Conservation (phyloP, 1,140 invertebrate species). For the Acromyrmex echinatior region DNA sequence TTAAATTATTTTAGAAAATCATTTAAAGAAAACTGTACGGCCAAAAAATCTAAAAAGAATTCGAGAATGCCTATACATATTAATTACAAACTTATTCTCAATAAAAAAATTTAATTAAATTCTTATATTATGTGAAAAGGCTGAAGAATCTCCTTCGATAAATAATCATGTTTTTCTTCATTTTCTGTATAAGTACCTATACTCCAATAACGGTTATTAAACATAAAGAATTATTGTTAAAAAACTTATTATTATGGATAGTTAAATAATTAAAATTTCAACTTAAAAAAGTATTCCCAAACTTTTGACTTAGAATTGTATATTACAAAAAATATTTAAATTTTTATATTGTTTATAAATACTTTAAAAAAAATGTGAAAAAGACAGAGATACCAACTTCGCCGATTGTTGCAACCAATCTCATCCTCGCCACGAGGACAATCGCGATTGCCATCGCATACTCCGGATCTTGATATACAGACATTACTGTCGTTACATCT, state of each 20-base stretch:
- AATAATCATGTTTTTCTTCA: no score
- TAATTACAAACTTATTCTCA: background rate
- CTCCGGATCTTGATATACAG: conserved; percentile 91
- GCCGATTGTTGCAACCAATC: conserved; percentile 89
- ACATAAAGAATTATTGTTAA: no score
- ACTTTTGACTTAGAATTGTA: no score
- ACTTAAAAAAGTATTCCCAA: no score
- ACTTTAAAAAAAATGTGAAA: background rate
- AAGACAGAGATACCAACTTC: conserved; percentile 82
- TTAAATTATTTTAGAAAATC: background rate
- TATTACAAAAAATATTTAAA: background rate
- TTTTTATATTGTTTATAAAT: background rate
- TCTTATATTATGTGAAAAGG: background rate
- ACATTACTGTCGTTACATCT: conserved; percentile 85
- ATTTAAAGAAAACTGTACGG: background rate
- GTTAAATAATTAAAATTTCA: no score
- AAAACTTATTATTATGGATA: no score
- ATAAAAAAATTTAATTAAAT: background rate
- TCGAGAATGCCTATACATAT: no score
- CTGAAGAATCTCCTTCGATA: background rate
- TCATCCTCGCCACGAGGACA: conserved; percentile 95
- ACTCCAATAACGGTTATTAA: no score
- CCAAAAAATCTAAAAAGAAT: background rate
- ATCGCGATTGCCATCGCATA: conserved; percentile 93
- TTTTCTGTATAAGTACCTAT: no score